These are phyloP conservation scores for Eufriesea mexicana DNA, from an alignment of 1,140 invertebrate species.

Conservation along the genomic window DNA sequence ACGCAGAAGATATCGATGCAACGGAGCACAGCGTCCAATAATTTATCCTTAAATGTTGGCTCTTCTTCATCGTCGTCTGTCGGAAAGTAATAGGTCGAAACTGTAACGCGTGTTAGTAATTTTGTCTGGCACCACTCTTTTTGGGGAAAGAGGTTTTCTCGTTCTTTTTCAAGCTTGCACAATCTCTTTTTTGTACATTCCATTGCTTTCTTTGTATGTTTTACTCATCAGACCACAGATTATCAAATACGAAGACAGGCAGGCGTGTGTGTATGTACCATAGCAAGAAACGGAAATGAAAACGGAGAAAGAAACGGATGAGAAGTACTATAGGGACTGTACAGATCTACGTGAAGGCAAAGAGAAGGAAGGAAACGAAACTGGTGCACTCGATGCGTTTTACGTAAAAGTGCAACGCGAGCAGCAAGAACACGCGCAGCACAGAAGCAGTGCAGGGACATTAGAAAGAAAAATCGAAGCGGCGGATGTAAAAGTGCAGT, in stretches of 20 bases:
- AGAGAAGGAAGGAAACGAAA: background rate
- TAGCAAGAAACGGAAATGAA: background rate
- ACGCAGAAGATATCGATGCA: slow-evolving; percentile 96
- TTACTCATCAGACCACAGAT: slow-evolving; percentile 58
- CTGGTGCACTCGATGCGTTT: background rate
- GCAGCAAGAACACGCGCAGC: background rate
- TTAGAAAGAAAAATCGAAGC: background rate
- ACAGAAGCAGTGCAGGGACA: background rate
- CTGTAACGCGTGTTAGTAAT: slow-evolving; percentile 89
- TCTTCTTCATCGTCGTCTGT: slow-evolving; percentile 95
- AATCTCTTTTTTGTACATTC: slow-evolving; percentile 8
- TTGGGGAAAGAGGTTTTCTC: slow-evolving; percentile 84
- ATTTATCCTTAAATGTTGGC: slow-evolving; percentile 93
- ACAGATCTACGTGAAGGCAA: background rate
- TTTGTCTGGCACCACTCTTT: slow-evolving; percentile 86
- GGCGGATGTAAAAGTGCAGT: background rate
- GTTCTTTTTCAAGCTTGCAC: slow-evolving; percentile 62
- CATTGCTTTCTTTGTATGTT: background rate
- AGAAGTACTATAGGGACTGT: background rate
- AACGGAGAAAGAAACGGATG: slow-evolving; percentile 5
- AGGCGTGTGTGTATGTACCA: slow-evolving; percentile 1
- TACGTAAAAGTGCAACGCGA: background rate
- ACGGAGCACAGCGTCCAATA: slow-evolving; percentile 88
- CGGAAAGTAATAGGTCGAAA: slow-evolving; percentile 96
- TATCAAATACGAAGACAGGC: slow-evolving; percentile 55